Evolutionary conservation across 2,888 invertebrate species (phyloP), one percentile per base, ranked within the genome.

Genomic region (Coremacera marginata): DNA sequence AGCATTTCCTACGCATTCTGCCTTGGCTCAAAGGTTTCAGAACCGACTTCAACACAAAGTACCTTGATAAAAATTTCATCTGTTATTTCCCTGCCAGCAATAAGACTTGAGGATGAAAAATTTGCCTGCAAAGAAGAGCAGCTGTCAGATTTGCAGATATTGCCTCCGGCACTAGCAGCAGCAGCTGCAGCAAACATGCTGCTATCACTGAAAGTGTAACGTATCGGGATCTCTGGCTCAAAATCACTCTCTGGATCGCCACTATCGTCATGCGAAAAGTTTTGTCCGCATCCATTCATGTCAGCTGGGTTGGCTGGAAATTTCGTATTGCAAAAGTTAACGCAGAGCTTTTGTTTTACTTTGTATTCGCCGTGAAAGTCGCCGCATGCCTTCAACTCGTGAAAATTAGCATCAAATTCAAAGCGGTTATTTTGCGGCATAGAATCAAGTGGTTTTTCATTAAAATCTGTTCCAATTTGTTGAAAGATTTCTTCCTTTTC

Each of bases 341-440:
- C 77, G 27, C 80, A 80, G 1, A 84, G 31, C 62, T 83, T 84
- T 51, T 85, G 82, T 60, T 83, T 82, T 0, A 84, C 76, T 73
- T 83, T 83, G 78, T 82, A 84, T 76, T 78, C 77, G 55, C 65
- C 78, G 34, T 78, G 78, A 73, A 78, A 83, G 62, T 82, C 82
- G n/a, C 76, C 80, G 57, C 76, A 78, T 8, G 74, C 78, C 74
- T 81, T 80, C 49, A 76, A 60, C 62, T 75, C 65, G 57, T 68
- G 68, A 67, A 75, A 79, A 75, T 79, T 79, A 51, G 60, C 52
- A 70, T 71, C 76, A 31, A 51, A 68, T 19, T 34, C 44, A 5
- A 62, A 49, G 5, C 16, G n/a, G 27, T 55, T 25, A 60, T 27
- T 44, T 22, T 55, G 60, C 11, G 62, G 14, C 16, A n/a, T 7